These are phyloP conservation scores for Penaeus indicus DNA, from an alignment of 1,140 invertebrate genomes.

Conservation along the genomic window DNA sequence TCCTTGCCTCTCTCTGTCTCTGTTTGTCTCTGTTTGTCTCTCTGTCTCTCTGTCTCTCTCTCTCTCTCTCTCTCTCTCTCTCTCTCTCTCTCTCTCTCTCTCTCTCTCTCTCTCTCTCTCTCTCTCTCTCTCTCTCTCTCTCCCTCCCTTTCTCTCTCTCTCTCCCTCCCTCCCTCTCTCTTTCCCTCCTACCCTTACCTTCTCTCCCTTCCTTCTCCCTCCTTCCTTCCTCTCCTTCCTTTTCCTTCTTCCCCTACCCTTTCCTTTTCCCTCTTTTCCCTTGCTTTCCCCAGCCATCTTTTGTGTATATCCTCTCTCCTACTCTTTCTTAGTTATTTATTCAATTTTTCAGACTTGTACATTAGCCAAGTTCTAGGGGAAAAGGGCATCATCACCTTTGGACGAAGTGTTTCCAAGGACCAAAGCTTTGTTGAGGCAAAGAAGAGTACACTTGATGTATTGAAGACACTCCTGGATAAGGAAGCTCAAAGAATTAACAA, in stretches of 20 bases:
- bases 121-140: too few species aligned
- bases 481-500: slow-evolving; percentile 1
- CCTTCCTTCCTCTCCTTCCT: too few species aligned
- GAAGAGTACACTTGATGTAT: slow-evolving; percentile 44
- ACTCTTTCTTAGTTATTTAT: neutral
- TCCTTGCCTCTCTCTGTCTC: too few species aligned
- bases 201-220: neutral
- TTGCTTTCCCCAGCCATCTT: neutral
- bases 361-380: slow-evolving; percentile 26
- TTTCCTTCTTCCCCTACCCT: neutral
- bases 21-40: too few species aligned
- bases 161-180: neutral
- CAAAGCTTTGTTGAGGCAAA: slow-evolving; percentile 26
- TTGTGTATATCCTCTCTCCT: neutral
- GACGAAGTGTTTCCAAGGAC: slow-evolving; percentile 3
- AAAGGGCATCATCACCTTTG: slow-evolving; percentile 28
- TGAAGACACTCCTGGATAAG: slow-evolving; percentile 25
- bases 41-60: too few species aligned
- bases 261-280: neutral
- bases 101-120: too few species aligned
- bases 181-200: neutral
- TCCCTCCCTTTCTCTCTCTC: neutral
- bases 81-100: too few species aligned
- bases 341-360: slow-evolving; percentile 38
- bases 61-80: too few species aligned